Base-by-base conservation (phyloP, 2,797 vertebrate genomes). In the Anolis apletophallus region DNA sequence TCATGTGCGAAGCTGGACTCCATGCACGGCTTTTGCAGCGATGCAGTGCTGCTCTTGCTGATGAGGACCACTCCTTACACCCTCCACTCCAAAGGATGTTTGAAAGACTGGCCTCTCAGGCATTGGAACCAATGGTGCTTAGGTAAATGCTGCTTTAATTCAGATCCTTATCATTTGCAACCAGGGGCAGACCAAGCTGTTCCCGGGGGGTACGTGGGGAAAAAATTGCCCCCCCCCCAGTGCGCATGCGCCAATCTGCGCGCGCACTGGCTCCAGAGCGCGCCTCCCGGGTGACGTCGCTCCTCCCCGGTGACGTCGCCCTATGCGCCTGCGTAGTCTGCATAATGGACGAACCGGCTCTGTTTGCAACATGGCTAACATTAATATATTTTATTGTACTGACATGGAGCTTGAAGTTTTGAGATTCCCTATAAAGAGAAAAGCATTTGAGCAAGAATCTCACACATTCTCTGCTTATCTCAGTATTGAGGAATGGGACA, bases 31-130 rank as follows among this genome's bases (percentile, higher is more conserved):
- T 99, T 72, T 91, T 99, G n/a, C 98, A 98, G 95, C 96, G 98
- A 81, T 99, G 99, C 90, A 98, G 98, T 0, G 97, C 98, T 19
- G 98, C 99, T 0, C 96, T 99, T 89, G 97, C 97, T 0, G 98
- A 99, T 0, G 99, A 99, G 93, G 99, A 99, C 94, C 99, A 99
- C 83, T 96, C 98, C 0, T 96, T 99, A 73, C 99, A 99, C 92
- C 98, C 98, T 0, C 99, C 99, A 0, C 97, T 99, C 79, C 99
- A 99, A 95, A 97, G 99, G 87, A 99, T 98, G 97, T 99, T 99
- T 74, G 99, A 99, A 95, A 97, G 99, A 87, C 95, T 99, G 89
- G 99, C 98, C 59, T 99, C 99, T 0, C 99, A 99, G 95, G 98
- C 98, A 0, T 96, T 99, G 95, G 98, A 98, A 94, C 98, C 99